Conservation (phyloP, 1,140 invertebrate species). For the Drosophila arawakana region DNA sequence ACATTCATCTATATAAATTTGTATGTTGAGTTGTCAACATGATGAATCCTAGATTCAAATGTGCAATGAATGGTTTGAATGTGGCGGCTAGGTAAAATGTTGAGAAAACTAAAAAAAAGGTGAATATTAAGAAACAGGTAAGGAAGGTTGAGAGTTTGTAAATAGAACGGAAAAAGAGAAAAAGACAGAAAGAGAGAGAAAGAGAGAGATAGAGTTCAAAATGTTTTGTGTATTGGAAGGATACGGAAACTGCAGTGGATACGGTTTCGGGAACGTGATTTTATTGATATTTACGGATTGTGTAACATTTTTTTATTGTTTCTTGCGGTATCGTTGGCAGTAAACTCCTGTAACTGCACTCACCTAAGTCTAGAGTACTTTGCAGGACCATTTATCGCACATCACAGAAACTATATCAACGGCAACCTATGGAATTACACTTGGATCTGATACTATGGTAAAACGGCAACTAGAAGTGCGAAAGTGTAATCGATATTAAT, state of each 20-base stretch:
- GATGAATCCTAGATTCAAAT: conserved; percentile 41
- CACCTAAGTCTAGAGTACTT: conserved; percentile 19
- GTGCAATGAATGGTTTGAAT: conserved; percentile 53
- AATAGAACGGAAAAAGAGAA: conserved; percentile 16
- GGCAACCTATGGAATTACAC: conserved; percentile 15
- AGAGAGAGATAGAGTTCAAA: conserved; percentile 10
- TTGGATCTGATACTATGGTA: neutral
- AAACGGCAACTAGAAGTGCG: conserved; percentile 1
- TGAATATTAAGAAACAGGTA: conserved; percentile 11
- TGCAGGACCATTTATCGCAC: neutral
- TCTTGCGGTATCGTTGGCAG: conserved; percentile 5
- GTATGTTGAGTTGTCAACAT: conserved; percentile 6
- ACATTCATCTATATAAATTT: conserved; percentile 5
- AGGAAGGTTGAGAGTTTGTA: conserved; percentile 40
- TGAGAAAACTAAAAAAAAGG: neutral
- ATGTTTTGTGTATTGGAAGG: conserved; percentile 48
- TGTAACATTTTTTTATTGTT: conserved; percentile 6
- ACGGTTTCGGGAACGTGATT: conserved; percentile 38
- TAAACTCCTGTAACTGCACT: conserved; percentile 21
- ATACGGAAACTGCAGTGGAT: conserved; percentile 50
- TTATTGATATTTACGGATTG: conserved; percentile 23
- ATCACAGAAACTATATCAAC: conserved; percentile 17
- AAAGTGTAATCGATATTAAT: conserved; percentile 2
- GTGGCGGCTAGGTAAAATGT: conserved; percentile 29
- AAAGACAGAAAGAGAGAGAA: neutral